A percentile compares a stretch with the other conserved stretches of the same genome.
phyloP scores from a whole-genome alignment of 2,797 vertebrate genomes.

The Pangasius krempfi region DNA sequence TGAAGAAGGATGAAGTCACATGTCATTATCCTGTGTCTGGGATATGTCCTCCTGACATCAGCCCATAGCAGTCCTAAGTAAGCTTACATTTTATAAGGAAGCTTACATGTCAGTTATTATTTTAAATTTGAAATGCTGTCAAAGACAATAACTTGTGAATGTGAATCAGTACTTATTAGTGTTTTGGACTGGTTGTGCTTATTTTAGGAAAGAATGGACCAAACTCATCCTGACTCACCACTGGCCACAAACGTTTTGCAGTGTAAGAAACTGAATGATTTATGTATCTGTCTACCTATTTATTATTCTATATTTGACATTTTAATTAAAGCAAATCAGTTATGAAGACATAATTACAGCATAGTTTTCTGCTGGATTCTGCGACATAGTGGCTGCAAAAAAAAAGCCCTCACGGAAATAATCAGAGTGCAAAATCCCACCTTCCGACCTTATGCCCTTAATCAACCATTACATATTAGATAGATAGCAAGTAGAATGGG shows the following conservation, averaged over 20 bases:
- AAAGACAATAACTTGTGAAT: background rate
- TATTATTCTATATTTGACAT: background rate
- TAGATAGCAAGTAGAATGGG: too few relatives aligned
- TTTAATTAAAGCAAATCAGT: too few relatives aligned
- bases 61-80: conserved; percentile 7
- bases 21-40: conserved; percentile 48
- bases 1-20: conserved; percentile 45
- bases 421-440: too few relatives aligned
- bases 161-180: background rate
- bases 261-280: conserved; percentile 60
- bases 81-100: conserved; percentile 2
- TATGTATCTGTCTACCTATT: background rate
- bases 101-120: background rate
- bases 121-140: background rate
- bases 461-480: too few relatives aligned
- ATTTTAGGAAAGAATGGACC: conserved; percentile 73
- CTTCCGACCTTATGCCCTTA: too few relatives aligned
- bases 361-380: too few relatives aligned
- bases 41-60: conserved; percentile 26
- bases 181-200: conserved; percentile 45
- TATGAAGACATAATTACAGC: too few relatives aligned
- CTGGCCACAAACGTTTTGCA: conserved; percentile 80
- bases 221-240: conserved; percentile 80
- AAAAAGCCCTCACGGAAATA: too few relatives aligned
- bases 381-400: too few relatives aligned